phyloP scores from a whole-genome alignment of 2,888 invertebrate genomes.

The Lepidochrysops patricia region DNA sequence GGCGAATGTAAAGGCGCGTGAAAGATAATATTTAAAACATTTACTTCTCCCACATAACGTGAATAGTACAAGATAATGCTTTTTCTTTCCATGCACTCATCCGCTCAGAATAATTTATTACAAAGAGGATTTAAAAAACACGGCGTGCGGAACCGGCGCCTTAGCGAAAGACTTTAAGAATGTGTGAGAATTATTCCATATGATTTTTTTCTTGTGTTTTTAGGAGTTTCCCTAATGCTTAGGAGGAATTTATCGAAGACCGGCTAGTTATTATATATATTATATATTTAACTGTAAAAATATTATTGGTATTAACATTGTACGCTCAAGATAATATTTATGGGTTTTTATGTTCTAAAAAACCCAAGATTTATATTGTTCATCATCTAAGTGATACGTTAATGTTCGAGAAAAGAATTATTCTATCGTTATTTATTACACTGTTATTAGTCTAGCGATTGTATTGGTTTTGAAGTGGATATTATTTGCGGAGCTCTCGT shows the following conservation, averaged over 20 bases:
- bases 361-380: no score
- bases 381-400: not conserved
- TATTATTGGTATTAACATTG: no score
- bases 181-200: conserved; percentile 62
- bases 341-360: no score
- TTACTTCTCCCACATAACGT: conserved; percentile 15
- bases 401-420: not conserved
- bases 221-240: not conserved
- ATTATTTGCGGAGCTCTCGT: conserved; percentile 57
- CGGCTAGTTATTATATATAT: no score
- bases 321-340: no score
- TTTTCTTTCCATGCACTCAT: conserved; percentile 47
- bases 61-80: conserved; percentile 36
- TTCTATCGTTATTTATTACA: not conserved
- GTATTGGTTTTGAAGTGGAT: conserved; percentile 30
- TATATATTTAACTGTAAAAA: no score
- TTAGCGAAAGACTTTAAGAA: conserved; percentile 47
- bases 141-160: conserved; percentile 53
- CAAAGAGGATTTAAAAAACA: conserved; percentile 66
- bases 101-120: conserved; percentile 63
- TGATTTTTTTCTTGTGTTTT: conserved; percentile 28
- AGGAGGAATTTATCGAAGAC: not conserved
- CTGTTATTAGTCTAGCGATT: conserved; percentile 12
- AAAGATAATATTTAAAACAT: conserved; percentile 12
- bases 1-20: not conserved